Evolutionary conservation across 1,140 invertebrate species (phyloP).

Genomic region (Drosophila seguyi): DNA sequence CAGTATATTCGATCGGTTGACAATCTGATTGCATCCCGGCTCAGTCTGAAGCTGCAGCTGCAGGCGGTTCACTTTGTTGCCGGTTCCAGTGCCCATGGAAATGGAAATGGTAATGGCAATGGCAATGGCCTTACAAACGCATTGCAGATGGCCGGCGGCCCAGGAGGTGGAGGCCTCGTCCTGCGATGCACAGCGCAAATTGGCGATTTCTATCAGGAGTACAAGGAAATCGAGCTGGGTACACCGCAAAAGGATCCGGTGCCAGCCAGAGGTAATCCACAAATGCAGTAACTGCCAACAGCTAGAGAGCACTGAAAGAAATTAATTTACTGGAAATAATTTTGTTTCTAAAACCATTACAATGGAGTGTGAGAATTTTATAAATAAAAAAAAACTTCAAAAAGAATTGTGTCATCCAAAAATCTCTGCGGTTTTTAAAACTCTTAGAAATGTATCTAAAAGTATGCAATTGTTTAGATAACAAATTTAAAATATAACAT

Average conservation of each 20-base stretch:
- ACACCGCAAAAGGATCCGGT: conserved; percentile 86
- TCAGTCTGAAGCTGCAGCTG: conserved; percentile 84
- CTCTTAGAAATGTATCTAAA: no score
- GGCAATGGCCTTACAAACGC: conserved; percentile 27
- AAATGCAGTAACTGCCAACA: conserved; percentile 36
- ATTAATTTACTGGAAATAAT: neutral
- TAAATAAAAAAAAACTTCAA: no score
- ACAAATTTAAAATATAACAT: no score
- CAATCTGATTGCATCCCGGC: conserved; percentile 77
- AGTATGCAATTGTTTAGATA: no score
- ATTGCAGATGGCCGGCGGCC: conserved; percentile 8
- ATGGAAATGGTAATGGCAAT: conserved; percentile 59
- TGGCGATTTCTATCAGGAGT: conserved; percentile 86
- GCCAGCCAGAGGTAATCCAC: conserved; percentile 87
- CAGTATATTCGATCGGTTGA: conserved; percentile 82
- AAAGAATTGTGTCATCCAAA: no score
- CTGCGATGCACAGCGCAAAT: conserved; percentile 87
- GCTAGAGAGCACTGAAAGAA: conserved; percentile 15
- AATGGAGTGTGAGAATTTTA: no score
- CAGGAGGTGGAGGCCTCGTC: conserved; percentile 81
- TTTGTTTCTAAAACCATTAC: no score
- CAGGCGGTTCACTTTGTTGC: conserved; percentile 77
- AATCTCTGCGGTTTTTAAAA: no score
- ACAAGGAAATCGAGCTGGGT: conserved; percentile 86
- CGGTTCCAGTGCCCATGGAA: conserved; percentile 45